Conservation (phyloP, 2,888 invertebrate species). For the Autographa pulchrina region DNA sequence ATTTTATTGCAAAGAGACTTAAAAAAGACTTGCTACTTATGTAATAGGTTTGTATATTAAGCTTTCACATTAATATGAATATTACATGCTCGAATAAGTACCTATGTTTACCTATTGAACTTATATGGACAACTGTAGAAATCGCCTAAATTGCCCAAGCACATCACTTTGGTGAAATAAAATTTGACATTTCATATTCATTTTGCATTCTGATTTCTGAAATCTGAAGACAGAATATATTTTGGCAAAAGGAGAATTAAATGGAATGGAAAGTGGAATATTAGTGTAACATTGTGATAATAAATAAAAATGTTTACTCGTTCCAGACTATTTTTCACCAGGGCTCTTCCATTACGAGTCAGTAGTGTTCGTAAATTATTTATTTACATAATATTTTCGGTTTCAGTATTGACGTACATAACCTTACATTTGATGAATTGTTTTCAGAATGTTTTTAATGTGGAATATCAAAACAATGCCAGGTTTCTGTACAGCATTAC, state of each 20-base stretch:
- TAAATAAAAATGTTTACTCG: conserved; percentile 82
- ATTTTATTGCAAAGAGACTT: too few species aligned
- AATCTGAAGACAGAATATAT: conserved; percentile 18
- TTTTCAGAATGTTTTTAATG: conserved; percentile 82
- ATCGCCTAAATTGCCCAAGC: not conserved
- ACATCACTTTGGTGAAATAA: not conserved
- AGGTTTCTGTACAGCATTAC: conserved; percentile 78
- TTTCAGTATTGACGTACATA: conserved; percentile 44
- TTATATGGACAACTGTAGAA: too few species aligned
- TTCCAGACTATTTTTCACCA: conserved; percentile 79
- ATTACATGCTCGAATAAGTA: too few species aligned
- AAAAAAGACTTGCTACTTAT: too few species aligned
- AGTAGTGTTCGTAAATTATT: conserved; percentile 42
- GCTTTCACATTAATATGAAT: too few species aligned
- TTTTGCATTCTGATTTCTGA: conserved; percentile 4
- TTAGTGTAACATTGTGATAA: conserved; percentile 41
- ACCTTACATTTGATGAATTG: conserved; percentile 60
- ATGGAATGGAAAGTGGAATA: conserved; percentile 64
- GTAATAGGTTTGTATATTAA: too few species aligned
- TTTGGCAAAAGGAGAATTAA: conserved; percentile 30
- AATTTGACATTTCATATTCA: conserved; percentile 31
- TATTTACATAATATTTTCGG: conserved; percentile 47
- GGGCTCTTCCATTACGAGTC: conserved; percentile 77
- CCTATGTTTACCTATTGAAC: too few species aligned
- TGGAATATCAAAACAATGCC: conserved; percentile 82